Conservation (phyloP, 2,113 vertebrate genomes). For the Chascanopsetta lugubris region DNA sequence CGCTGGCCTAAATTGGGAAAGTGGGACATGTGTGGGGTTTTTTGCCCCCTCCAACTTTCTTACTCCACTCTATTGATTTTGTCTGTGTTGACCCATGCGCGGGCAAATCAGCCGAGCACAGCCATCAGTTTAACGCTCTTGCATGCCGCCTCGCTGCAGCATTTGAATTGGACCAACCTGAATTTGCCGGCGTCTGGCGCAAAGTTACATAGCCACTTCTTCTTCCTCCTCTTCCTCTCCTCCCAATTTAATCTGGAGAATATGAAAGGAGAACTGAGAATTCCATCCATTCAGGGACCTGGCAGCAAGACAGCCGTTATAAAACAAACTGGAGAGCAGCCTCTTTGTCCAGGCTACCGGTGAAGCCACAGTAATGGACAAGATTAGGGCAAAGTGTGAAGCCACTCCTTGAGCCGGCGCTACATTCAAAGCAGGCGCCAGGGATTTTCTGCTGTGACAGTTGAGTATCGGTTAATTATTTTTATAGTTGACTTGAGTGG, state of each 20-base stretch:
- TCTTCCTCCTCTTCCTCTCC: constrained; percentile 9
- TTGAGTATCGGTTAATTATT: constrained; percentile 66
- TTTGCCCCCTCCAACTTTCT: constrained; percentile 54
- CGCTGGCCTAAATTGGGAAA: constrained; percentile 81
- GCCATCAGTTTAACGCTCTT: constrained; percentile 40
- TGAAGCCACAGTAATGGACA: constrained; percentile 44
- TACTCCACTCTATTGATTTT: constrained; percentile 74
- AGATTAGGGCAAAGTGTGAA: constrained; percentile 55
- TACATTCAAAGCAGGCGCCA: constrained; percentile 45
- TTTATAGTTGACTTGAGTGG: constrained; percentile 28
- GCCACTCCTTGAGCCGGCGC: constrained; percentile 33
- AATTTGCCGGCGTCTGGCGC: neutral
- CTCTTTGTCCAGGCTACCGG: constrained; percentile 49
- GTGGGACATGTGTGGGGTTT: constrained; percentile 66
- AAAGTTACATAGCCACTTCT: constrained; percentile 1
- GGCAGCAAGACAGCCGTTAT: constrained; percentile 34
- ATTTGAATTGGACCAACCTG: constrained; percentile 36
- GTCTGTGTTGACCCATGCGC: constrained; percentile 48
- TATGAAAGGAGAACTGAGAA: constrained; percentile 33
- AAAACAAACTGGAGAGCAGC: constrained; percentile 55
- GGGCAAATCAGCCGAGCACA: constrained; percentile 63
- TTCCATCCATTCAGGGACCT: constrained; percentile 33
- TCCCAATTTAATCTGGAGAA: constrained; percentile 53
- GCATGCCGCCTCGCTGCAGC: constrained; percentile 7
- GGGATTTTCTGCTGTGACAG: constrained; percentile 48